Base-by-base conservation (phyloP, 2,888 invertebrate species). In the Pecten maximus region DNA sequence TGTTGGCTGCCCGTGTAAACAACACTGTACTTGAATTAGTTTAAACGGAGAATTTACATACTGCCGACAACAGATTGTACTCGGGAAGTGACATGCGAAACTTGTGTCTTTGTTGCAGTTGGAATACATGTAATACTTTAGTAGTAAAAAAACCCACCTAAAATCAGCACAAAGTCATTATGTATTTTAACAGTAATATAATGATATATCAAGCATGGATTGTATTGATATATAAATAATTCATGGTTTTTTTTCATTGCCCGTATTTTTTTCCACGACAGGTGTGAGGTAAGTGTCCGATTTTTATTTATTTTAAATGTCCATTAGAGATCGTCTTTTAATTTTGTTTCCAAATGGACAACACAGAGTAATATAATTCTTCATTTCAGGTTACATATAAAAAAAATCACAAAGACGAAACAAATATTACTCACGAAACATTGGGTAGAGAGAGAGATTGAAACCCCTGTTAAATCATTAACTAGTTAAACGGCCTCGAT, bases 291-390 rank as follows among this genome's bases (percentile, higher is more conserved):
- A 35, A 74, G 35, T 35, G 74, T 35, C 74, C 74, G 12, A 12
- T 35, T 74, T 74, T 19, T 35, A 3, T 35, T 28, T 28, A 74
- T 35, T 35, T 74, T 35, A 35, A 74, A 1, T 74, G 74, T 28
- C 8, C 74, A 74, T 35, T 74, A 74, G 35, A 74, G 74, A 35
- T 74, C 74, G 74, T 74, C 74, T 74, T 74, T 74, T 35, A 74
- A 74, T 74, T 74, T 35, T 74, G 12, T 28, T 74, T 74, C 35
- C 23, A 10, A 28, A 23, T 35, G 12, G 16, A 74, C 28, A 28
- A n/a, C n/a, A 28, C 2, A 44, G 12, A 4, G 4, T 28, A 28
- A 74, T 16, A n/a, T 28, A 74, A 28, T 74, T 16, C 8, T n/a
- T 28, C 28, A 54, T 54, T 54, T 54, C 50, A 54, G 19, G 12